A percentile compares a stretch with the other conserved stretches of the same genome.
These are phyloP conservation scores for Malurus melanocephalus DNA, from an alignment of 2,113 vertebrate species.

Conservation along the genomic window DNA sequence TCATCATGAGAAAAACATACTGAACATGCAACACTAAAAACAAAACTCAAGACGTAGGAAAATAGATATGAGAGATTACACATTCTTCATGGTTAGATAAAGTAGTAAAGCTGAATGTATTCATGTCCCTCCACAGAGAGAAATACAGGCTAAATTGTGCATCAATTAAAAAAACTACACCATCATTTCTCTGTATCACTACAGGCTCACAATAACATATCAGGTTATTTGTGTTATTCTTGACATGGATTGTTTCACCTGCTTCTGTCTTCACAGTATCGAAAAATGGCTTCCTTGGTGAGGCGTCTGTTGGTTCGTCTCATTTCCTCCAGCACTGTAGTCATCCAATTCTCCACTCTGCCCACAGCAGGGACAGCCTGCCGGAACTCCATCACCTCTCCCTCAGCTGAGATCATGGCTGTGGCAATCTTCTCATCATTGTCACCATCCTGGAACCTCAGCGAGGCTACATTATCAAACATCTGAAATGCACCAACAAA, in stretches of 20 bases:
- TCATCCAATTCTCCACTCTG: slow-evolving; percentile 96
- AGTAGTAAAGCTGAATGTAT: neutral
- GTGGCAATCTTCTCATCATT: slow-evolving; percentile 74
- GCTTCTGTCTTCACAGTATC: slow-evolving; percentile 83
- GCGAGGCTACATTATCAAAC: slow-evolving; percentile 90
- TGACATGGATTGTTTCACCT: slow-evolving; percentile 71
- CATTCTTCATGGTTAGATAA: neutral
- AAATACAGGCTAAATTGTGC: neutral
- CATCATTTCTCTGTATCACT: neutral
- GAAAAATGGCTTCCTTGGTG: slow-evolving; percentile 94
- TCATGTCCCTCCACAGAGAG: neutral
- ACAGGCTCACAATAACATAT: neutral
- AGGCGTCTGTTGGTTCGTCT: slow-evolving; percentile 86
- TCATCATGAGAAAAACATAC: neutral
- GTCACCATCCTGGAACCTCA: slow-evolving; percentile 79
- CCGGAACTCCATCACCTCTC: slow-evolving; percentile 87
- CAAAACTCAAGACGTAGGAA: neutral
- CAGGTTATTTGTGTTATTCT: neutral
- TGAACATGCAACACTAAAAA: neutral
- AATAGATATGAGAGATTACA: rapidly evolving
- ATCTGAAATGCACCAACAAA: slow-evolving; percentile 73
- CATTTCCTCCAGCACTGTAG: slow-evolving; percentile 85
- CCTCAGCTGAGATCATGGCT: slow-evolving; percentile 92
- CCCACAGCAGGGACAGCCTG: slow-evolving; percentile 79
- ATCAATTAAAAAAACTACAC: neutral